Evolutionary conservation across 2,888 invertebrate genomes (phyloP), one percentile per base, ranked within the genome.

Genomic region (Scrobipalpa costella): DNA sequence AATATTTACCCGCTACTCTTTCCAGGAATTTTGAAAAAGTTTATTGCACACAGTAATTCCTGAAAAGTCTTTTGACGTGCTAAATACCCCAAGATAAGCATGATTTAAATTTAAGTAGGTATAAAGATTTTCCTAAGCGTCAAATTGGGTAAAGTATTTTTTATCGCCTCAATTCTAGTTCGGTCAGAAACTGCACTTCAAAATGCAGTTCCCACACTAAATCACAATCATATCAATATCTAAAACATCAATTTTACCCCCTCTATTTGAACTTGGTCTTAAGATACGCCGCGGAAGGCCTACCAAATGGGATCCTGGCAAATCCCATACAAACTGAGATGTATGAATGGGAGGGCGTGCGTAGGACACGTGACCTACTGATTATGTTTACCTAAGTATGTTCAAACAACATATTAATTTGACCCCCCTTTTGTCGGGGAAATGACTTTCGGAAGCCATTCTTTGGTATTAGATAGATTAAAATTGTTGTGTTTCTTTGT

Each of bases 351-450:
- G 71, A 70, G 70, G 80, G 79, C 88, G 89, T 75, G 86, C 80
- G 89, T 73, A 3, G 27, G 34, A 73, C 91, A 89, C 91, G 91
- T 90, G 91, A 64, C 83, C 40, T 5, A 27, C 69, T 90, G 88
- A 91, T 90, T 90, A 86, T 90, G 86, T 91, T 91, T 90, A 85
- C 85, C 85, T 89, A 84, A 85, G 82, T 78, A 85, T 84, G 87
- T 85, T 91, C 90, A 90, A 91, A 91, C 91, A 91, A 89, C 88
- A 86, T 90, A 89, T 90, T 91, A 90, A 91, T 91, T 89, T 89
- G 82, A 83, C 77, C 68, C 77, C 77, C 84, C 38, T 86, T 86
- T 88, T 87, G 86, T 86, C 80, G 74, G 75, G 79, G 75, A 85
- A 85, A 88, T 88, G 84, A 85, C 85, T 85, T 84, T 83, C 78